phyloP scores from a whole-genome alignment of 2,888 invertebrate species.

The Chalcis sispes region DNA sequence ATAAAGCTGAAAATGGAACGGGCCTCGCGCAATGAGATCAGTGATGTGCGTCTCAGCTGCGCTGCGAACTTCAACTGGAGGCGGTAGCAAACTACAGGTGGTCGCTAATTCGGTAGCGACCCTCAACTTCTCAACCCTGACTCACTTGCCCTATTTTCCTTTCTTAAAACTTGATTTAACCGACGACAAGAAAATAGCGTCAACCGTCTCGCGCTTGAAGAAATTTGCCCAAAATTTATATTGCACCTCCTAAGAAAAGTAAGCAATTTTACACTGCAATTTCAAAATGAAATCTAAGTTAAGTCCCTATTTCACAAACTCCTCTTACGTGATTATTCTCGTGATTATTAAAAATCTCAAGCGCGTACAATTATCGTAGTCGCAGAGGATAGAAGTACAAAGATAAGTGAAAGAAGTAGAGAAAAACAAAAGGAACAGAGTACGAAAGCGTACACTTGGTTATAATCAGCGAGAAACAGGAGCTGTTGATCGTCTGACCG shows the following conservation, averaged over 20 bases:
- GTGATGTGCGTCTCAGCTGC: slow-evolving; percentile 14
- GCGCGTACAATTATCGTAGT: too few relatives aligned
- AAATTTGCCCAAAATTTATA: too few relatives aligned
- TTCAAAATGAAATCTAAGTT: not conserved
- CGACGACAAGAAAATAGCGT: not conserved
- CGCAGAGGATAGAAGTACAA: not conserved
- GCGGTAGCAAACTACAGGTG: slow-evolving; percentile 70
- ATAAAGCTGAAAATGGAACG: not conserved
- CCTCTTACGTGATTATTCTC: too few relatives aligned
- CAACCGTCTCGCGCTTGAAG: not conserved
- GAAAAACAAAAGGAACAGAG: not conserved
- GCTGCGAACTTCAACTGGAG: slow-evolving; percentile 9
- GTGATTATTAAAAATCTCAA: too few relatives aligned
- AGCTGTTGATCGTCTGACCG: slow-evolving; percentile 65
- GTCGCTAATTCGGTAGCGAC: slow-evolving; percentile 62
- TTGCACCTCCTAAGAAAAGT: not conserved
- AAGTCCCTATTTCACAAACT: too few relatives aligned
- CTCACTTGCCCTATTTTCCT: slow-evolving; percentile 23
- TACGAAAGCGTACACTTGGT: too few relatives aligned
- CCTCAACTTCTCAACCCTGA: not conserved
- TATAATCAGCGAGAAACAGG: slow-evolving; percentile 62
- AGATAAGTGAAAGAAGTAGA: not conserved
- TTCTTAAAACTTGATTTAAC: slow-evolving; percentile 19
- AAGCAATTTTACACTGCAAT: not conserved
- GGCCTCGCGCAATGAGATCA: not conserved